These are phyloP conservation scores for Seriola dumerili DNA, from an alignment of 2,113 vertebrate species.

Conservation along the genomic window DNA sequence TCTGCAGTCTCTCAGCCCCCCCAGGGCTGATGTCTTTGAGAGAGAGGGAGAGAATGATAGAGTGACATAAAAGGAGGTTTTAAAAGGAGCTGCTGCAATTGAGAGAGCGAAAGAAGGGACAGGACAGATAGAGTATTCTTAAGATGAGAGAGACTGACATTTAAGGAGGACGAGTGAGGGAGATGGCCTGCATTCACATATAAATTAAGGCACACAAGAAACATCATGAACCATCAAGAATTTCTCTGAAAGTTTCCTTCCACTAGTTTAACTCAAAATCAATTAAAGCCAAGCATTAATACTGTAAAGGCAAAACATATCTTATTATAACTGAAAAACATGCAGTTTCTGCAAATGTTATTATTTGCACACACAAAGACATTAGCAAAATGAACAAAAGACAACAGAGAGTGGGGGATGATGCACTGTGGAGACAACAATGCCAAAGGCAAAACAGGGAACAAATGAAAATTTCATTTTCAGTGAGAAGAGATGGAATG, in stretches of 20 bases:
- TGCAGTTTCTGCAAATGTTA: background rate
- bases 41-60: slow-evolving; percentile 29
- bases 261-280: background rate
- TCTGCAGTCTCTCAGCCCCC: slow-evolving; percentile 37
- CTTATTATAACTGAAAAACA: background rate
- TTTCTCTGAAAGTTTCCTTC: background rate
- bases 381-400: slow-evolving; percentile 15
- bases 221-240: background rate
- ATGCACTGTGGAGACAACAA: background rate
- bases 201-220: background rate
- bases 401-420: background rate
- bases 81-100: slow-evolving; percentile 46
- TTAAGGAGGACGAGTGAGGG: slow-evolving; percentile 15
- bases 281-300: background rate
- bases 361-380: slow-evolving; percentile 21
- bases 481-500: slow-evolving; percentile 8
- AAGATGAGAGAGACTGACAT: slow-evolving; percentile 54
- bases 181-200: background rate
- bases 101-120: slow-evolving; percentile 39
- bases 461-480: slow-evolving; percentile 17
- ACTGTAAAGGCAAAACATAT: background rate
- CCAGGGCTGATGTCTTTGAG: slow-evolving; percentile 53
- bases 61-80: slow-evolving; percentile 56
- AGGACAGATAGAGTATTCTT: slow-evolving; percentile 15
- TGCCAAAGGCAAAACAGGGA: slow-evolving; percentile 20